Evolutionary conservation across 2,113 vertebrate species (phyloP).

Genomic region (Madoqua kirkii): DNA sequence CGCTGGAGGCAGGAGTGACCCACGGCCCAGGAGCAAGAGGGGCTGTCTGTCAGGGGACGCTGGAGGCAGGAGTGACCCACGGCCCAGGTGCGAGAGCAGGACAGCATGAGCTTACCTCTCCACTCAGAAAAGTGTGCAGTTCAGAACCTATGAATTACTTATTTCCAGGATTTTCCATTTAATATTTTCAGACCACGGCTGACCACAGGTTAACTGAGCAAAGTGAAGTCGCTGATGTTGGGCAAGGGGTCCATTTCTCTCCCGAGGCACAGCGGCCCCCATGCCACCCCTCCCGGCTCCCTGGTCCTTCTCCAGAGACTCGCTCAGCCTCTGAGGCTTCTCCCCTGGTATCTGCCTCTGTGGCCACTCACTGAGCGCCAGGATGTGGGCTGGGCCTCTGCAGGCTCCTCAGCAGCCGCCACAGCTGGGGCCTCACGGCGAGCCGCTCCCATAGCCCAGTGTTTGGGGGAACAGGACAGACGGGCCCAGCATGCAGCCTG

Average conservation of each 20-base stretch:
- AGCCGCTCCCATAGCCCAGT: neutral
- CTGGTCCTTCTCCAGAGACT: neutral
- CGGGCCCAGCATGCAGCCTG: neutral
- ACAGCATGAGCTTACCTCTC: neutral
- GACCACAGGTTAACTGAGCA: neutral
- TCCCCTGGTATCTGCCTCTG: neutral
- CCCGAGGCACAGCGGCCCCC: neutral
- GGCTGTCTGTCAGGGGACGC: rapidly evolving
- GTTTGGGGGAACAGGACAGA: neutral
- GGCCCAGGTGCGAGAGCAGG: rapidly evolving
- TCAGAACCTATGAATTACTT: neutral
- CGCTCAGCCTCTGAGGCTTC: neutral
- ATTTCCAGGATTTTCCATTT: neutral
- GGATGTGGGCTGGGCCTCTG: neutral
- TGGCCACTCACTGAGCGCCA: neutral
- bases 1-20: neutral
- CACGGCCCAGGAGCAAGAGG: rapidly evolving
- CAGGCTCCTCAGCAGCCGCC: neutral
- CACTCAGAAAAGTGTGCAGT: neutral
- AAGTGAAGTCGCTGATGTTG: neutral
- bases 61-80: neutral
- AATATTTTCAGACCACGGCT: neutral
- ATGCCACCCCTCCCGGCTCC: rapidly evolving
- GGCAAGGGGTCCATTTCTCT: neutral
- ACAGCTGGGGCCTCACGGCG: neutral